Conservation (phyloP, 2,113 vertebrate species). For the Tychaedon coryphoeus region DNA sequence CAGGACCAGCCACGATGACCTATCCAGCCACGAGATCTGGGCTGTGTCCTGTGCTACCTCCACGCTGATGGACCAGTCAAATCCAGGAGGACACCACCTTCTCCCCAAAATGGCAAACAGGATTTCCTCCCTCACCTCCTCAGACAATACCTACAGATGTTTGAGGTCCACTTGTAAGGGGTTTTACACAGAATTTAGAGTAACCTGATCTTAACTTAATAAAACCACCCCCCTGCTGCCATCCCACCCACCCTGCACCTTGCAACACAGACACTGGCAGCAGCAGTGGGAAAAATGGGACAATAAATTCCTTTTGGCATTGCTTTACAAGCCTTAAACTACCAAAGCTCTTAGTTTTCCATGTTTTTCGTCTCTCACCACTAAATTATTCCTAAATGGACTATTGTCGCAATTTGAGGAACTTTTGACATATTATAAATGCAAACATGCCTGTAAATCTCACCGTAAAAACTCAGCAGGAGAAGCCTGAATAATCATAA, state of each 20-base stretch:
- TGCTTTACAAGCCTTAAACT: neutral
- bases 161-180: accelerated
- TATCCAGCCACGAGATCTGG: accelerated
- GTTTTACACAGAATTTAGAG: neutral
- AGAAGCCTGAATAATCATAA: slow-evolving; percentile 41
- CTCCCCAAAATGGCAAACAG: neutral
- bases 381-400: slow-evolving; percentile 36
- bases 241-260: neutral
- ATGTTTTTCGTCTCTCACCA: neutral
- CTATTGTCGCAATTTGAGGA: slow-evolving; percentile 12
- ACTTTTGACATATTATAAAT: slow-evolving; percentile 34
- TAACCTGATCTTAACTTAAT: neutral
- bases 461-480: slow-evolving; percentile 30
- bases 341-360: neutral
- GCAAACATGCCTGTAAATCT: slow-evolving; percentile 46
- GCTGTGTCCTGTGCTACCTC: neutral
- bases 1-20: neutral
- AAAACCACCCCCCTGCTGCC: neutral
- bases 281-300: neutral
- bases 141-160: neutral
- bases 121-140: neutral
- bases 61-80: accelerated
- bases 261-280: neutral
- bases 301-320: neutral
- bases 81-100: neutral